Evolutionary conservation across 2,888 invertebrate genomes (phyloP).

Genomic region (Nomada hirtipes): DNA sequence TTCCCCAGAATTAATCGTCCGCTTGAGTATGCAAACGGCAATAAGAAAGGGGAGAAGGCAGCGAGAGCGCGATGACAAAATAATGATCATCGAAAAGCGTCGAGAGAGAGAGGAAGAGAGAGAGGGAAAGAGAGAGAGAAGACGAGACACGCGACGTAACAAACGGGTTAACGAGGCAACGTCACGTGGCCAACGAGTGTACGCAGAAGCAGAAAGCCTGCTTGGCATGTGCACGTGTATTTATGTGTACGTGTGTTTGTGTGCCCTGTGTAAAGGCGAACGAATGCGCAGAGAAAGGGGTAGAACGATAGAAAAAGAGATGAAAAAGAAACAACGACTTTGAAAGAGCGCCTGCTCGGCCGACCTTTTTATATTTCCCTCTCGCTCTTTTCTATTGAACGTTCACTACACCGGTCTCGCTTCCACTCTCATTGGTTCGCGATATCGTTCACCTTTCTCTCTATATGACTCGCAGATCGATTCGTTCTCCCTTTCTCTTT

Average conservation of each 20-base stretch:
- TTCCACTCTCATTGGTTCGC: neutral
- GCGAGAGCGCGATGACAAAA: constrained; percentile 25
- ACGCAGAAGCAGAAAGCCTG: constrained; percentile 53
- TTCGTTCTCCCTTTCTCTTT: constrained; percentile 49
- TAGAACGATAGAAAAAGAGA: neutral
- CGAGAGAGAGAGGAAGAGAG: neutral
- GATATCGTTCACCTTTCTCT: constrained; percentile 34
- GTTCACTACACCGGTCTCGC: neutral
- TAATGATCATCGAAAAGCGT: constrained; percentile 33
- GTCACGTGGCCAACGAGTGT: constrained; percentile 44
- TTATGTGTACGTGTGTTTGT: neutral
- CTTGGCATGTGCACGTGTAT: constrained; percentile 38
- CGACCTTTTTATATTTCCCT: neutral
- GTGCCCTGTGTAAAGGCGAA: no score
- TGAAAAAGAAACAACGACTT: constrained; percentile 32
- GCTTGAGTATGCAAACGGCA: neutral
- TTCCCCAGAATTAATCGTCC: constrained; percentile 13
- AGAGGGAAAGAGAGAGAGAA: neutral
- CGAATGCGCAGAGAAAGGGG: constrained; percentile 21
- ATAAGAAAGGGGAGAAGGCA: constrained; percentile 24
- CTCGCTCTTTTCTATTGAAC: neutral
- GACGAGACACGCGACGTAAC: constrained; percentile 13
- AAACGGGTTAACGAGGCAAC: constrained; percentile 12
- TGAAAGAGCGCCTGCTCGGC: constrained; percentile 39
- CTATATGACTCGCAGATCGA: constrained; percentile 48